Base-by-base conservation (phyloP, 1,140 invertebrate genomes). In the Cydia strobilella region DNA sequence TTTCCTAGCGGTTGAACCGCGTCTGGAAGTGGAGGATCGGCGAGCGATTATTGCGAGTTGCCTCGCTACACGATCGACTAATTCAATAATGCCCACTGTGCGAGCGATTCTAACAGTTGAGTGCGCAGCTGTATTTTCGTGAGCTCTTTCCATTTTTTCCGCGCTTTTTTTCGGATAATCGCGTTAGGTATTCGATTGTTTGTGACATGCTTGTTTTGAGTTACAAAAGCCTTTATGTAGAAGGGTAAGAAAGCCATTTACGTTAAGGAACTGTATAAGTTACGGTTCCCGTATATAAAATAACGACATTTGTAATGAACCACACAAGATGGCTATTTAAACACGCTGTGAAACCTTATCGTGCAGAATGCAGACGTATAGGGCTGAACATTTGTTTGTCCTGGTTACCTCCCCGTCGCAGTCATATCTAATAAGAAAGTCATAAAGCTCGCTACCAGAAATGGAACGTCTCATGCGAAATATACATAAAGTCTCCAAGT, bases 51-150 rank as follows among this genome's bases (percentile, higher is more conserved):
- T 82, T 79, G 78, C 82, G 77, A 78, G 71, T 74, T 76, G 79
- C 76, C 78, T 80, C 80, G 74, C 77, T 84, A 77, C 83, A 81
- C 87, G 81, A 85, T 79, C 79, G 78, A 82, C 87, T 90, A 90
- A 90, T 90, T 88, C 88, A 82, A 88, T 89, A 90, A 90, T 88
- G 78, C 76, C 79, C 80, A 78, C 78, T 81, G 79, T 79, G 80
- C 80, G 79, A 82, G 79, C 82, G 77, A 80, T 74, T 86, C 82
- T 82, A 80, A 75, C 82, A 77, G 82, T 84, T 79, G 81, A 86
- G 79, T 88, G 83, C 76, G 81, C 82, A 84, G 75, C 76, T 82
- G 75, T 84, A 80, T 82, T 83, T 83, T 78, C 78, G 78, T 75
- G 63, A 78, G 69, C 74, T 69, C 63, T 31, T 69, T 69, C 31